phyloP scores from a whole-genome alignment of 2,113 vertebrate genomes.

The Budorcas taxicolor region DNA sequence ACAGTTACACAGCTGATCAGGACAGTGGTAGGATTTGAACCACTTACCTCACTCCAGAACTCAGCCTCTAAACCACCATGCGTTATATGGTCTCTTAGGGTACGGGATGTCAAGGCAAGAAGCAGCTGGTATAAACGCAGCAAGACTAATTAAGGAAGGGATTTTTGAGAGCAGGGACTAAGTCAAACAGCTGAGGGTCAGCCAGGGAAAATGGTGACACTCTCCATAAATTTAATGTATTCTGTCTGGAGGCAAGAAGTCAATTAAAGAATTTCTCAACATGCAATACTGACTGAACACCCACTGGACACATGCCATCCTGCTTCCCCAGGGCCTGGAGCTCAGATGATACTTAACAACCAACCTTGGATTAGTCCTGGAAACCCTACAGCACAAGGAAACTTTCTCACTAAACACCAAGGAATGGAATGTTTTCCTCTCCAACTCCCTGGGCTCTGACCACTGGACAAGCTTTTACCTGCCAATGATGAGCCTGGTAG shows the following conservation, averaged over 20 bases:
- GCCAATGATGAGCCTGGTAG: not conserved
- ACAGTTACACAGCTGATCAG: not conserved
- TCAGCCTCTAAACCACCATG: not conserved
- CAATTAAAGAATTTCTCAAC: constrained; percentile 23
- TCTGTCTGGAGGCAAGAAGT: constrained; percentile 32
- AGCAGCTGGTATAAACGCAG: not conserved
- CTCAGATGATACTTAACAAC: not conserved
- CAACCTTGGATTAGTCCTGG: not conserved
- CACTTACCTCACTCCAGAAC: not conserved
- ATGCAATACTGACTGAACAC: not conserved
- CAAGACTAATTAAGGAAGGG: constrained; percentile 3
- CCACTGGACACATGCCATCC: not conserved
- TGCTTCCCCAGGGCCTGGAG: not conserved
- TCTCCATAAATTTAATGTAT: not conserved
- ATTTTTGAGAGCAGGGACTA: not conserved
- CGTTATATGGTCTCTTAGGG: not conserved
- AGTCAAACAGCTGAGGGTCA: constrained; percentile 20
- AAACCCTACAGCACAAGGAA: not conserved
- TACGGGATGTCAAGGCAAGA: not conserved
- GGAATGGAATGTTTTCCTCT: not conserved
- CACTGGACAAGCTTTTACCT: not conserved
- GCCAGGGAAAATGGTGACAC: not conserved
- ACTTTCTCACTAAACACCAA: not conserved
- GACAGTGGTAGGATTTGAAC: not conserved
- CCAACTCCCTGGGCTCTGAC: not conserved